Evolutionary conservation across 2,888 invertebrate genomes (phyloP), one percentile per base, ranked within the genome.

Genomic region (Drosophila buzzatii): DNA sequence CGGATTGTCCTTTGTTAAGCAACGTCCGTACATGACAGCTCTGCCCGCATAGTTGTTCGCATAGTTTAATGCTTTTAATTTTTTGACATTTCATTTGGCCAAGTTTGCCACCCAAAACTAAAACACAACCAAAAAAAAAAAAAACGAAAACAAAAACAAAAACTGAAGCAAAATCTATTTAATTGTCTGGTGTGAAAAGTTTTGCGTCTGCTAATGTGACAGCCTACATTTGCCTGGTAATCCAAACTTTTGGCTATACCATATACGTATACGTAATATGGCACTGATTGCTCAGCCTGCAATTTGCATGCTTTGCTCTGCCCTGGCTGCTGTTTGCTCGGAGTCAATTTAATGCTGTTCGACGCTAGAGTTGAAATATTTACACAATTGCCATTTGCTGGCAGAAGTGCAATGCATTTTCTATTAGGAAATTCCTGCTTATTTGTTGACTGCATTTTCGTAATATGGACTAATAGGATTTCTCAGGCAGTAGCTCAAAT

Each of bases 61-160:
- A 80, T 83, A 74, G 85, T 85, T 85, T 79, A 80, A 70, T 79
- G 81, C 81, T 85, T 81, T 86, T 74, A 84, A 81, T 84, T 81
- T 81, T 70, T 78, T 78, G 76, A 78, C 79, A 81, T 87, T 76
- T 77, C 71, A 79, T 78, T 74, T 76, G 69, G 68, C 61, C 77
- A 79, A 80, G 70, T 80, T 80, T 70, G 52, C 27, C 67, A 52
- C 57, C 60, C 16, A 2, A 41, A 66, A 23, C 44, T 33, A 31
- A 35, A 20, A 20, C 33, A 51, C 35, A 51, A 51, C 18, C 18
- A 2, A 18, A 12, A 18, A 10, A 31, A 27, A 47, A 9, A n/a
- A 27, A 23, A 0, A 1, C n/a, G n/a, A n/a, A n/a, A n/a, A 14
- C 3, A 27, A 27, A 6, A 27, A 27, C 27, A 27, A 27, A 27